Conservation (phyloP, 2,113 vertebrate genomes). For the Tichodroma muraria region DNA sequence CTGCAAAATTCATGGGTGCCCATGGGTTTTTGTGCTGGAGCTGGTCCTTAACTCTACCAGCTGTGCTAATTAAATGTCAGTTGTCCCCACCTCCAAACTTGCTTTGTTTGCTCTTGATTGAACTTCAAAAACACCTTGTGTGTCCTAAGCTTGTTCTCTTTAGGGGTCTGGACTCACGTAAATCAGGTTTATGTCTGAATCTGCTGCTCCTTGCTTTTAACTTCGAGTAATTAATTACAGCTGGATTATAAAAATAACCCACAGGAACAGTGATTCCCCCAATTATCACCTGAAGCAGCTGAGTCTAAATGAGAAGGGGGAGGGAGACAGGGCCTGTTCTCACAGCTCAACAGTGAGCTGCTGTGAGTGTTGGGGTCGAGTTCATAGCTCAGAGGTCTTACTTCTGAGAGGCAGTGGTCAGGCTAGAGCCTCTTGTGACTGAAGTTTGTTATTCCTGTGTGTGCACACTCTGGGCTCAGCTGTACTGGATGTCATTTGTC, state of each 20-base stretch:
- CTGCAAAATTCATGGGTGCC: background rate
- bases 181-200: background rate
- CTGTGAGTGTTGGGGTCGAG: background rate
- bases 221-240: background rate
- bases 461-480: background rate
- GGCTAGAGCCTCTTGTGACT: background rate
- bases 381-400: background rate
- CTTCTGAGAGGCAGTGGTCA: background rate
- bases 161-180: background rate
- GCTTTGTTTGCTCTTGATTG: background rate
- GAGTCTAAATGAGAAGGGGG: background rate
- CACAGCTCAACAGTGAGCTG: background rate
- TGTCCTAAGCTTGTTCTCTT: background rate
- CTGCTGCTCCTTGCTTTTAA: background rate
- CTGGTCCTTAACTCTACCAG: background rate
- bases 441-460: background rate
- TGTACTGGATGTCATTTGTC: background rate
- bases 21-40: background rate
- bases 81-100: background rate
- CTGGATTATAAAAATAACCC: background rate
- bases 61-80: background rate
- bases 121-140: background rate
- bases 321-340: no score
- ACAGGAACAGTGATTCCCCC: background rate
- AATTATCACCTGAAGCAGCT: background rate